Evolutionary conservation across 2,797 vertebrate genomes (phyloP), one percentile per base, ranked within the genome.

Genomic region (Oceanodroma leucorhoa): DNA sequence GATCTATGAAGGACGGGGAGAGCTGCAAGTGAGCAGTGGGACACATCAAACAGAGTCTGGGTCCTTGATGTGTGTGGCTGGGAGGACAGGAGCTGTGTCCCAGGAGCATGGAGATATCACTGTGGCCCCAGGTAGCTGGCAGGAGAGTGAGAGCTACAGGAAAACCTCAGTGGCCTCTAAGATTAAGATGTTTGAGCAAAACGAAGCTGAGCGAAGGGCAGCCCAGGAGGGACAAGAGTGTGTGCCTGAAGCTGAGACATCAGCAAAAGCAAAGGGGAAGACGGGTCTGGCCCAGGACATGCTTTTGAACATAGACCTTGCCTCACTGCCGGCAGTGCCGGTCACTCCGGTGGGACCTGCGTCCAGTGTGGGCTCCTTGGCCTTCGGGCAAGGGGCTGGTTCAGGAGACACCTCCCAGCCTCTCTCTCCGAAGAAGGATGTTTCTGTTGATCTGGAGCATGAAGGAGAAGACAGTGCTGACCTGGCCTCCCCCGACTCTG

Each of bases 171-270:
- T 98, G 94, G 98, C 98, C 94, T 98, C 97, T 36, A 98, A 97
- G 96, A 98, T 98, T 72, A 97, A 97, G 61, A 97, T 98, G 95
- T 98, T 98, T 32, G 98, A 98, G 82, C 96, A 95, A 75, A 91
- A 76, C 0, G 46, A 96, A 84, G 91, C 21, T 3, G 77, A 97
- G 48, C 62, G 0, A 91, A 95, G 71, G 62, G 83, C 10, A 48
- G 88, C 77, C n/a, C 78, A 38, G 75, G 94, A 83, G 30, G 79
- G 62, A 21, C 91, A 54, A 69, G 76, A 26, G 73, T 26, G 0
- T 11, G 51, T 64, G 46, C 34, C 75, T 66, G 94, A 90, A 64
- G 87, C 55, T 69, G 88, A 87, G 65, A 22, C 43, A 38, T 43
- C 43, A 20, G 69, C 60, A 11, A 96, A 95, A 70, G n/a, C 67